Base-by-base conservation (phyloP, 2,888 invertebrate species). In the Acronicta psi region DNA sequence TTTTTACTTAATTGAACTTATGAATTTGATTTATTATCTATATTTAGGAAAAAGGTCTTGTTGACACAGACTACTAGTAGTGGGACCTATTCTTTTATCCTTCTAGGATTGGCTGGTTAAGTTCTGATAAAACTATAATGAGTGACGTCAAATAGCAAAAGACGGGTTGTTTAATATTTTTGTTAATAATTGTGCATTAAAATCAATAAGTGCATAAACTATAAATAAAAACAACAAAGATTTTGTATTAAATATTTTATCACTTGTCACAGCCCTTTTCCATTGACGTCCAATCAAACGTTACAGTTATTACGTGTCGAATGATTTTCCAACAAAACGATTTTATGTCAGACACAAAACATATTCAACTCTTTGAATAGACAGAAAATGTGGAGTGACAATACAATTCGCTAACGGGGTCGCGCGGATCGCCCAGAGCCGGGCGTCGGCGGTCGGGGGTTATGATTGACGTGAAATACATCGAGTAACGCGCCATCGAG, bases 351-450 rank as follows among this genome's bases (percentile, higher is more conserved):
- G 58, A 59, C 71, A 77, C 67, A 69, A 77, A 72, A 72, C 59
- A 77, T 74, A 74, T 73, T 76, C 75, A 77, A 73, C 68, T 67
- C 67, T 76, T 76, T 78, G 73, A 77, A 75, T 63, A 47, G 54
- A 59, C 59, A 62, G 69, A 74, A 73, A 70, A 77, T 77, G 58
- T 66, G 69, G 64, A 75, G 69, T 80, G 81, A 81, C 81, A 80
- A 75, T 65, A 77, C 78, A 77, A 79, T 81, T 79, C 79, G 69
- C 64, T 68, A 59, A 36, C 59, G 59, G 57, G 75, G 75, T 77
- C 73, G 65, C 40, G 58, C 34, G 56, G 66, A 59, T 64, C 60
- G 60, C 13, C 53, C 45, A n/a, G 20, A n/a, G 49, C 29, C 41
- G 23, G 67, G 47, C 42, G 18, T 18, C n/a, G 59, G 43, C 34